Evolutionary conservation across 2,797 vertebrate species (phyloP), one percentile per base, ranked within the genome.

Genomic region (Alcedo atthis): DNA sequence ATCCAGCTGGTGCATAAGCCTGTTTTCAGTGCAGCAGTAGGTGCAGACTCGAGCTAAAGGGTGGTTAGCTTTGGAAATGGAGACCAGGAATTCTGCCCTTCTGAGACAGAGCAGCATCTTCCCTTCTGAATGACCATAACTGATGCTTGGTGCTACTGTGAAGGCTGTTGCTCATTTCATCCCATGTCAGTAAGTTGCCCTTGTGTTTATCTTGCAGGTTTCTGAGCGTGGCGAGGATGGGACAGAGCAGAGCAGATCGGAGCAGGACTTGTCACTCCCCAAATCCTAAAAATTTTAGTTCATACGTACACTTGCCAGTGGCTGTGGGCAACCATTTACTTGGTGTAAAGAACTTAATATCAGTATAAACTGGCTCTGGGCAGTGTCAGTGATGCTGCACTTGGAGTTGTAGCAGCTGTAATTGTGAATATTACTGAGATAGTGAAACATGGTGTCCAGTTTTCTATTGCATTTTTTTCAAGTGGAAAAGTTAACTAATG

Each of bases 241-340:
- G 97, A 98, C 97, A 98, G 97, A 98, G 98, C 98, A 98, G 98
- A 98, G 98, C 98, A 98, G 98, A 98, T 97, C 90, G 98, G 98
- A 98, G 98, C 98, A 98, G 98, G 98, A 98, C 97, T 98, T 98
- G 98, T 98, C 98, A 98, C 98, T 98, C 97, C 98, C 98, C 97
- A 98, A 97, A 98, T 98, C 98, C 96, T 98, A 98, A 98, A 98
- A 98, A 97, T 98, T 98, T 98, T 98, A 98, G 98, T 98, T 98
- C 98, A 98, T 98, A 98, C 96, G 96, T 97, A 98, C 97, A 98
- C 98, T 98, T 98, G 97, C 97, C 98, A 98, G 98, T 98, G 98
- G 97, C 97, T 98, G 98, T 98, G 98, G 97, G 98, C 98, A 98
- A 98, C 98, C 98, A 98, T 98, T 98, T 98, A 98, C 97, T 98